Evolutionary conservation across 2,888 invertebrate genomes (phyloP).

Genomic region (Fragum sueziense): DNA sequence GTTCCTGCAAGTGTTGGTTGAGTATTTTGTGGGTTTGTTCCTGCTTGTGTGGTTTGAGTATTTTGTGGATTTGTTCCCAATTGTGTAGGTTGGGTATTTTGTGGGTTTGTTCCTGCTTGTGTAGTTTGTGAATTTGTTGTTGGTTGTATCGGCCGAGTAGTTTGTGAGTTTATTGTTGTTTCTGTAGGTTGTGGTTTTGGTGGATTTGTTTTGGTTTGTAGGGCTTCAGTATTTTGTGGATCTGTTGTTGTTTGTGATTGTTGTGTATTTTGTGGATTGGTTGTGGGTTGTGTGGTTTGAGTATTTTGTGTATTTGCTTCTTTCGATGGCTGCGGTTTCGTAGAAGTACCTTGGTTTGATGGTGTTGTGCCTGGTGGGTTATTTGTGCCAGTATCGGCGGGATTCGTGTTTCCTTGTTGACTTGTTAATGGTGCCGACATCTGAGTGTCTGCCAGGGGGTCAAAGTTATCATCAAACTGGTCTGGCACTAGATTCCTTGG

Average conservation of each 20-base stretch:
- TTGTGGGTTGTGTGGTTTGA: not conserved
- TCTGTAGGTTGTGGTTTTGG: not conserved
- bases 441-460: conserved; percentile 13
- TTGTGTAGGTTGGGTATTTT: too few relatives aligned
- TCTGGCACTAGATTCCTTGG: conserved; percentile 50
- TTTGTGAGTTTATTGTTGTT: not conserved
- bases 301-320: not conserved
- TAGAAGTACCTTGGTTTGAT: too few relatives aligned
- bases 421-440: not conserved
- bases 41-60: not conserved
- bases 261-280: not conserved
- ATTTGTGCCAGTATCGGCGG: not conserved
- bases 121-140: too few relatives aligned
- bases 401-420: not conserved
- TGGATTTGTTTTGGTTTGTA: not conserved
- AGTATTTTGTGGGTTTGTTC: not conserved
- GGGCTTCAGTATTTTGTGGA: not conserved
- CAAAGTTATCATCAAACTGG: conserved; percentile 37
- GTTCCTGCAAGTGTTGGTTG: not conserved
- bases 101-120: too few relatives aligned
- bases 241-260: not conserved
- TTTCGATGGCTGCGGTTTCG: not conserved
- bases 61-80: not conserved
- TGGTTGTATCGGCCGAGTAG: not conserved
- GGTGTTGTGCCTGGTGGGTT: not conserved